Evolutionary conservation across 2,797 vertebrate species (phyloP).

Genomic region (Acanthopagrus latus): DNA sequence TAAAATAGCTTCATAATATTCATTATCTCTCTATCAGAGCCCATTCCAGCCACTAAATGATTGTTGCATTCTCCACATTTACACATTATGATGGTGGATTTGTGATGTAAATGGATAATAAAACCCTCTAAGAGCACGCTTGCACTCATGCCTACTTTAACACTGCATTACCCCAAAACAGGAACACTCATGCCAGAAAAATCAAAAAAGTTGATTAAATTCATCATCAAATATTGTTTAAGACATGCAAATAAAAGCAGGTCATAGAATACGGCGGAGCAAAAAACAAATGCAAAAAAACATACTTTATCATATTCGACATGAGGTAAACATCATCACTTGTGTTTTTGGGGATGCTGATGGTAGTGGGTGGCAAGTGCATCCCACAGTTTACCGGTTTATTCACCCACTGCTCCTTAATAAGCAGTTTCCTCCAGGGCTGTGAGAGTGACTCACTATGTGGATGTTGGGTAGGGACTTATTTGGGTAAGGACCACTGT

Average conservation of each 20-base stretch:
- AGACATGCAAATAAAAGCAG: too few species aligned
- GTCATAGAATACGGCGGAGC: not conserved
- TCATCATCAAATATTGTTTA: not conserved
- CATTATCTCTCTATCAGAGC: not conserved
- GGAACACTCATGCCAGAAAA: not conserved
- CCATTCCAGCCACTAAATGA: not conserved
- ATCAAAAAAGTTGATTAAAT: not conserved
- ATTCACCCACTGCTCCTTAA: not conserved
- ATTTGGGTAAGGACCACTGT: not conserved
- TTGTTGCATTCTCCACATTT: not conserved
- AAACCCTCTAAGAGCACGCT: not conserved
- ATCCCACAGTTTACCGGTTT: not conserved
- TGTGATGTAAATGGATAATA: not conserved
- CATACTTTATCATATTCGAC: not conserved
- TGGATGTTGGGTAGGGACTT: not conserved
- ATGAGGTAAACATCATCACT: not conserved
- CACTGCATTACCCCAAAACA: not conserved
- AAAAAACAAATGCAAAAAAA: not conserved
- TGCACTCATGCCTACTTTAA: not conserved
- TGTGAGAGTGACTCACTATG: not conserved
- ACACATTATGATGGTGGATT: not conserved
- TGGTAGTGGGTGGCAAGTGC: not conserved
- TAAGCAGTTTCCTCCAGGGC: not conserved
- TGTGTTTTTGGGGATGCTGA: not conserved
- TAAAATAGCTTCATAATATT: not conserved